phyloP scores from a whole-genome alignment of 1,140 invertebrate genomes.

The Stenopsyche tienmushanensis region DNA sequence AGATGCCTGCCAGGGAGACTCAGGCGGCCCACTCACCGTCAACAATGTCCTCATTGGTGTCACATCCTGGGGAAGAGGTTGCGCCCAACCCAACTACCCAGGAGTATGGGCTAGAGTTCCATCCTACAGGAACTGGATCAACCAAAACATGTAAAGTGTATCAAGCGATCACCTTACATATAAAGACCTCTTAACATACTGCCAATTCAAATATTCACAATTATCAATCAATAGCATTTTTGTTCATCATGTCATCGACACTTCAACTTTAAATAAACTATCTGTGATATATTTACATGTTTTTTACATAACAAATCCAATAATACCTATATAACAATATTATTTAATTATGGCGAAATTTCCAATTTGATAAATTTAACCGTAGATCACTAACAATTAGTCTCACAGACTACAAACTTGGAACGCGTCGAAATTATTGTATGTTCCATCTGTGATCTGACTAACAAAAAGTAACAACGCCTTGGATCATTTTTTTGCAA shows the following conservation, averaged over 20 bases:
- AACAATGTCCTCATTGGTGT: constrained; percentile 47
- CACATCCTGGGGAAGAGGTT: constrained; percentile 54
- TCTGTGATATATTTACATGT: no score
- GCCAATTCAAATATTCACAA: not conserved
- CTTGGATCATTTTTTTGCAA: no score
- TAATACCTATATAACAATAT: not conserved
- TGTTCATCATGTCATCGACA: not conserved
- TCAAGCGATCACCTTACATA: not conserved
- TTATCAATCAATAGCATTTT: not conserved
- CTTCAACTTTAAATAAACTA: no score
- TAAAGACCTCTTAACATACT: not conserved
- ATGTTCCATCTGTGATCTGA: no score
- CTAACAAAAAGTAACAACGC: no score
- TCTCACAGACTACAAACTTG: no score
- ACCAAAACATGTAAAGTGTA: constrained; percentile 27
- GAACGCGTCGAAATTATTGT: no score
- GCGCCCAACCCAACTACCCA: constrained; percentile 54
- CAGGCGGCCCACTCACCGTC: constrained; percentile 46
- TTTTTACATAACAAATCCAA: no score
- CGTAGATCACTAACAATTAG: no score
- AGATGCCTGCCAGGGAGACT: constrained; percentile 45
- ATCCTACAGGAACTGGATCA: constrained; percentile 48
- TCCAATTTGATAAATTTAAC: no score
- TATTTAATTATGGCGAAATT: no score
- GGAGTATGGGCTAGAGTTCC: constrained; percentile 63